Evolutionary conservation across 2,888 invertebrate species (phyloP).

Genomic region (Ormyrus nitidulus): DNA sequence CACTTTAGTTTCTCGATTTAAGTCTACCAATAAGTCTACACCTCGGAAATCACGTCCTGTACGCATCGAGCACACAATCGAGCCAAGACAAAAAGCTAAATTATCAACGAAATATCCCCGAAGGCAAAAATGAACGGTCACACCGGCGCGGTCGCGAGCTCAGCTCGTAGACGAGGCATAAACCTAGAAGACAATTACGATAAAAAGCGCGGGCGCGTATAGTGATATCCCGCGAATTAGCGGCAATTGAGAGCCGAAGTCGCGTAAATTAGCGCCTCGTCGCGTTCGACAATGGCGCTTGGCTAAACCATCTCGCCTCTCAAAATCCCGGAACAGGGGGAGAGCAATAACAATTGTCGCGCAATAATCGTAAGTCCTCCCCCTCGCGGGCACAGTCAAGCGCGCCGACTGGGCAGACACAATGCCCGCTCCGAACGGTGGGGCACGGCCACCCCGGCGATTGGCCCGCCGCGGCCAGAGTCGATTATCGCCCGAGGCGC

Average conservation of each 20-base stretch:
- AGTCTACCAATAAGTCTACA: too few relatives aligned
- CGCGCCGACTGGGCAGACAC: conserved; percentile 9
- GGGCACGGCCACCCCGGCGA: neutral
- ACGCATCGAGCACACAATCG: too few relatives aligned
- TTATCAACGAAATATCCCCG: too few relatives aligned
- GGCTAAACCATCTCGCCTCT: neutral
- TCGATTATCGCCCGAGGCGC: conserved; percentile 15
- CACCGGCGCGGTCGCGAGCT: too few relatives aligned
- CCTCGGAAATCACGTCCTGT: too few relatives aligned
- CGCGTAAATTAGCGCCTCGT: conserved; percentile 52
- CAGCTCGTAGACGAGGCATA: too few relatives aligned
- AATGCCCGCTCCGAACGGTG: neutral
- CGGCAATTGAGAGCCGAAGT: conserved; percentile 43
- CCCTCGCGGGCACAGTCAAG: neutral
- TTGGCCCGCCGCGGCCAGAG: conserved; percentile 12
- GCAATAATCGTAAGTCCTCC: conserved; percentile 23
- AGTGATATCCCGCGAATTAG: conserved; percentile 31
- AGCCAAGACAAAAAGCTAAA: too few relatives aligned
- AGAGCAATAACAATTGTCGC: conserved; percentile 49
- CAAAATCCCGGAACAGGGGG: neutral
- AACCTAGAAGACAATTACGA: too few relatives aligned
- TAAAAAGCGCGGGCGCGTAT: too few relatives aligned
- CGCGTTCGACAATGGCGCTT: conserved; percentile 34
- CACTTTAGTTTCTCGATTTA: too few relatives aligned
- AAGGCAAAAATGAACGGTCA: too few relatives aligned